Evolutionary conservation across 1,140 invertebrate species (phyloP).

Genomic region (Mamestra configurata): DNA sequence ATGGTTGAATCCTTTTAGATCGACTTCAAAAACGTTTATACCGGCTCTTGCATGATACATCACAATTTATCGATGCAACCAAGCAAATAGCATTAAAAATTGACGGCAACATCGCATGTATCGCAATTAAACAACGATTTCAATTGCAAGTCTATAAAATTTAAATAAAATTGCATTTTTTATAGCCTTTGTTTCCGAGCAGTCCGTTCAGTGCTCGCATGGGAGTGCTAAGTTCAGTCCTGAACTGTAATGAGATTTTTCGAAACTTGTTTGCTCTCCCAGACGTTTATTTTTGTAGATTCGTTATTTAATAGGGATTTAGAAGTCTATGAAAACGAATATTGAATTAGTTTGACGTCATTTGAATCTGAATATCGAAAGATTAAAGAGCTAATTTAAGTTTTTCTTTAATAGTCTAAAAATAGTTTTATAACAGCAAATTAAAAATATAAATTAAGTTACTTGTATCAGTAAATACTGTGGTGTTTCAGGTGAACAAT

Average conservation of each 20-base stretch:
- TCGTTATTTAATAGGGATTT: slow-evolving; percentile 32
- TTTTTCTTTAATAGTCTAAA: neutral
- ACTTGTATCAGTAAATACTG: neutral
- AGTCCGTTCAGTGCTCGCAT: slow-evolving; percentile 37
- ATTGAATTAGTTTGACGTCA: neutral
- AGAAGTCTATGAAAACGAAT: slow-evolving; percentile 4
- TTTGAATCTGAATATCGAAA: slow-evolving; percentile 2
- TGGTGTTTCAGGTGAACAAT: neutral
- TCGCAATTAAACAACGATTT: slow-evolving; percentile 43
- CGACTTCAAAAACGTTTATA: neutral
- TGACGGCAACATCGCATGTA: slow-evolving; percentile 26
- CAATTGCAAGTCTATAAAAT: slow-evolving; percentile 45
- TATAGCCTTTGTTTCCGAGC: slow-evolving; percentile 39
- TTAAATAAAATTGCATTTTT: slow-evolving; percentile 47
- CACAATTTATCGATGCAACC: slow-evolving; percentile 17
- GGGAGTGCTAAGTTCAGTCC: slow-evolving; percentile 49
- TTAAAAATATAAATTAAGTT: no score
- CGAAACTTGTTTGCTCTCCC: slow-evolving; percentile 32
- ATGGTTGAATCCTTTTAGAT: neutral
- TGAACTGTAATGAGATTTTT: slow-evolving; percentile 46
- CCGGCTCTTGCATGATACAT: neutral
- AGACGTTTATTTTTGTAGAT: slow-evolving; percentile 37
- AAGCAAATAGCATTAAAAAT: slow-evolving; percentile 32
- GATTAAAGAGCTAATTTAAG: neutral
- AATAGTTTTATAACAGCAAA: neutral